Evolutionary conservation across 1,140 invertebrate species (phyloP).

Genomic region (Magallana ariakensis): DNA sequence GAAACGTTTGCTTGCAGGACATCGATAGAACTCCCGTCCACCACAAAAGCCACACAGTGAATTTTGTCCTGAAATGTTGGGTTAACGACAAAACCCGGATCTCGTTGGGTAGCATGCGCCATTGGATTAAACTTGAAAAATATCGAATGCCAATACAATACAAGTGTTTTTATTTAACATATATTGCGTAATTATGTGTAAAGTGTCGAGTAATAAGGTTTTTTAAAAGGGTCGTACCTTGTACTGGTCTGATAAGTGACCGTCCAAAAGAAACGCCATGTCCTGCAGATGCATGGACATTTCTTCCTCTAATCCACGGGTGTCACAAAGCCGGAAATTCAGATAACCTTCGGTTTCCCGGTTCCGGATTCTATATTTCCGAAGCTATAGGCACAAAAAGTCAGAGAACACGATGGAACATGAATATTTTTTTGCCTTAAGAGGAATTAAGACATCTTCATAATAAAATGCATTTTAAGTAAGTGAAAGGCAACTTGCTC

Average conservation of each 20-base stretch:
- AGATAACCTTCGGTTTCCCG: conserved; percentile 34
- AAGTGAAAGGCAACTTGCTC: too few relatives aligned
- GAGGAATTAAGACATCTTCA: too few relatives aligned
- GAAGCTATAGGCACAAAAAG: not conserved
- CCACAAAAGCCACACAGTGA: conserved; percentile 46
- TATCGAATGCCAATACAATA: not conserved
- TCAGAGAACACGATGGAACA: too few relatives aligned
- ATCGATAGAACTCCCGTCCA: conserved; percentile 48
- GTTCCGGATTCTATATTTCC: conserved; percentile 50
- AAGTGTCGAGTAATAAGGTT: too few relatives aligned
- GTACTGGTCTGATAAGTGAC: not conserved
- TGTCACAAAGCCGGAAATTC: conserved; percentile 57
- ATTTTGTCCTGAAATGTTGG: conserved; percentile 39
- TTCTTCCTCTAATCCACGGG: conserved; percentile 52
- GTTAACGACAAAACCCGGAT: not conserved
- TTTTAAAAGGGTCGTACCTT: not conserved
- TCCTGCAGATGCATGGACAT: not conserved
- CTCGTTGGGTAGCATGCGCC: not conserved
- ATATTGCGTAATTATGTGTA: not conserved
- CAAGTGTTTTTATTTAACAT: not conserved
- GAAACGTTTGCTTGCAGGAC: conserved; percentile 1
- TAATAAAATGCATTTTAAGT: too few relatives aligned
- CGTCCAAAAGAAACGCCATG: not conserved
- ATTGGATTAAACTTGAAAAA: conserved; percentile 38
- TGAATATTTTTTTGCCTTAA: too few relatives aligned